Evolutionary conservation across 2,888 invertebrate genomes (phyloP).

Genomic region (Leucoptera coffeella): DNA sequence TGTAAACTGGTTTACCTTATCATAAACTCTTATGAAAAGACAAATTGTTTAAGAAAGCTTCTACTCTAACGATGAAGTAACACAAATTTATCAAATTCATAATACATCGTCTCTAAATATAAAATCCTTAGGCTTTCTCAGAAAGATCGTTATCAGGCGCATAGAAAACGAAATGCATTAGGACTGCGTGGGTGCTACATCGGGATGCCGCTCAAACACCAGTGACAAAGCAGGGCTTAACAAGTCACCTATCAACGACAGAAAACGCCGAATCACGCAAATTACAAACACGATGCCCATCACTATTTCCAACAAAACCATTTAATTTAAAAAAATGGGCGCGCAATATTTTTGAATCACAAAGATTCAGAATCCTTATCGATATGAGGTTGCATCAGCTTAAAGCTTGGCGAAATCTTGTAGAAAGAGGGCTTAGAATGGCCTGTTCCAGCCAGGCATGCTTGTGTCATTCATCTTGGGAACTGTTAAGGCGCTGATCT

Average conservation of each 20-base stretch:
- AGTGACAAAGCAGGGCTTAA: conserved; percentile 24
- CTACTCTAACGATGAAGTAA: too few relatives aligned
- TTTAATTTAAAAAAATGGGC: conserved; percentile 21
- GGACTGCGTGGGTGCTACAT: conserved; percentile 24
- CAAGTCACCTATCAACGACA: conserved; percentile 23
- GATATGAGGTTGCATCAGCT: background rate
- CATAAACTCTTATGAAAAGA: too few relatives aligned
- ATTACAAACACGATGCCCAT: conserved; percentile 22
- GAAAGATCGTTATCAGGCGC: conserved; percentile 30
- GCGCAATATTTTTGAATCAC: conserved; percentile 22
- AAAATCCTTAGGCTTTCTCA: too few relatives aligned
- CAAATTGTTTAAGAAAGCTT: too few relatives aligned
- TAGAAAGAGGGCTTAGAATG: too few relatives aligned
- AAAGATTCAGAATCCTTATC: background rate
- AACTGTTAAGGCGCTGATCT: too few relatives aligned
- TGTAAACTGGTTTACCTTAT: too few relatives aligned
- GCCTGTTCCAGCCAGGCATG: too few relatives aligned
- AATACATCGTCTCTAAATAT: too few relatives aligned
- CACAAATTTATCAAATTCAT: too few relatives aligned
- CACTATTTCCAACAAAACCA: conserved; percentile 16
- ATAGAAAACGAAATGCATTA: conserved; percentile 37
- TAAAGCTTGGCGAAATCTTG: too few relatives aligned
- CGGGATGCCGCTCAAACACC: conserved; percentile 23
- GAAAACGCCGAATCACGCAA: conserved; percentile 40
- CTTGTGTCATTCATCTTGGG: background rate